Evolutionary conservation across 2,113 vertebrate species (phyloP).

Genomic region (Cygnus buccinator): DNA sequence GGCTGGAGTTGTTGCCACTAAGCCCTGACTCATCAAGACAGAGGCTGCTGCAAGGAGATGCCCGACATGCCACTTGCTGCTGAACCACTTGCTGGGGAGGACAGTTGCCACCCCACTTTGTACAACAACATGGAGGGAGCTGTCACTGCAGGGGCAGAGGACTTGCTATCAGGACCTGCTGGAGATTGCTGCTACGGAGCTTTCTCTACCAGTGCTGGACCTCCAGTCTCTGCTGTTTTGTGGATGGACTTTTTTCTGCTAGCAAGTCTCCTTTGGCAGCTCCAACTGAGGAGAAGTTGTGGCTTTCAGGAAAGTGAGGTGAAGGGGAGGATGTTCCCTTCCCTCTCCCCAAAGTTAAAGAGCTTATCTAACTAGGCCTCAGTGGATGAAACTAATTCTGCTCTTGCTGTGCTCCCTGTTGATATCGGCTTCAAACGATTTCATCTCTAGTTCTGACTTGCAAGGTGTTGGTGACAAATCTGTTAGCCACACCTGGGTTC

Average conservation of each 20-base stretch:
- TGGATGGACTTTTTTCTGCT: conserved; percentile 18
- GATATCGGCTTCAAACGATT: not conserved
- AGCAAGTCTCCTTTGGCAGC: not conserved
- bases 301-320: not conserved
- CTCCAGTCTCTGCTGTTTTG: not conserved
- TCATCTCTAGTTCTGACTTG: conserved; percentile 5
- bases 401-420: conserved; percentile 30
- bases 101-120: not conserved
- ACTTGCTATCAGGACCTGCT: not conserved
- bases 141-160: not conserved
- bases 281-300: not conserved
- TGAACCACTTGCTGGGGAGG: conserved; percentile 22
- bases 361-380: not conserved
- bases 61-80: conserved; percentile 14
- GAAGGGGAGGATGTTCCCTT: not conserved
- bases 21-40: not conserved
- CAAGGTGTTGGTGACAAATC: not conserved
- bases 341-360: not conserved
- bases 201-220: not conserved
- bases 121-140: not conserved
- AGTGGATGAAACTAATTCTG: not conserved
- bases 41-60: conserved; percentile 43
- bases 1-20: conserved; percentile 41
- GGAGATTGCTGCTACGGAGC: not conserved
- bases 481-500: conserved; percentile 2